Base-by-base conservation (phyloP, 2,888 invertebrate species). In the Exocentrus adspersus region DNA sequence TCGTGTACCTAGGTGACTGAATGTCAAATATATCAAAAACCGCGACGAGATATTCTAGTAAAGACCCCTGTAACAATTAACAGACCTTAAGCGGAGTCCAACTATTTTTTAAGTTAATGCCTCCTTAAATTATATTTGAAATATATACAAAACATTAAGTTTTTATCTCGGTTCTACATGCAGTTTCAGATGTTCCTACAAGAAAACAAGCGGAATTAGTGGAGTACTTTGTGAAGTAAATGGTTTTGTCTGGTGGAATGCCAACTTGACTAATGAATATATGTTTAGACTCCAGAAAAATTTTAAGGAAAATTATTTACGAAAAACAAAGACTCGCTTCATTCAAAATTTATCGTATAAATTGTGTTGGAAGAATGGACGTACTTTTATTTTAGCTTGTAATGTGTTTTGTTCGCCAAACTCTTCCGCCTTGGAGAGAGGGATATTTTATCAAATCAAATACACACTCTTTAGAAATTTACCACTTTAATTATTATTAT, bases 201-300 rank as follows among this genome's bases (percentile, higher is more conserved):
- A 59, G 62, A 61, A 58, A 70, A 72, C 69, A 65, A 65, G 62
- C 62, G 62, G 65, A 72, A 72, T 72, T 67, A 72, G 70, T 69
- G 54, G 65, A 64, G 71, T 73, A 71, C 72, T 72, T 73, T 71
- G 70, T 65, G 64, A 71, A 73, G 73, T 74, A 70, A 74, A 74
- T 73, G 72, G 70, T 72, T 69, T 70, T 71, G 67, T 73, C 74
- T 71, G 70, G 62, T 70, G 62, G 68, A 67, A 71, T 67, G 73
- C 73, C 73, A 73, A 58, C 67, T 71, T 73, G 74, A 74, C 72
- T 73, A 73, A 74, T 73, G 74, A 71, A 72, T 73, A 73, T 73
- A 74, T 72, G 70, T 64, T 54, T 60, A 54, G 67, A 64, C 68
- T 67, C 61, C 66, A 67, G 69, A 62, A 69, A 71, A 70, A 69